Evolutionary conservation across 2,888 invertebrate genomes (phyloP), one percentile per base, ranked within the genome.

Genomic region (Mythimna lalbum): DNA sequence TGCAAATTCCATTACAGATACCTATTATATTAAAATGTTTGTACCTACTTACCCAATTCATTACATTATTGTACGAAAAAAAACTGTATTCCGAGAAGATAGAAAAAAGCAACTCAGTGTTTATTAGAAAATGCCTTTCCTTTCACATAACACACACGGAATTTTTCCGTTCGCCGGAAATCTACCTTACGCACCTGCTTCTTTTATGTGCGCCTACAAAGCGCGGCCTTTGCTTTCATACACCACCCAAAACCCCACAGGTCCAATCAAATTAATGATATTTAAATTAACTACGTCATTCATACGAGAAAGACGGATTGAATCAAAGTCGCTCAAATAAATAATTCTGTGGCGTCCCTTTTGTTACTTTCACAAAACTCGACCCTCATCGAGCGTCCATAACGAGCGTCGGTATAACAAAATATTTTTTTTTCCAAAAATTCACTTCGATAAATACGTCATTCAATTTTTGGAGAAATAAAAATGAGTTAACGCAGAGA

Each of bases 111-210:
- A 77, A 83, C 82, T 83, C 79, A 87, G 86, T 91, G 90, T 91
- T 90, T 92, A 92, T 92, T 90, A 90, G 88, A 89, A 90, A 91
- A 92, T 92, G 86, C 92, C 90, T 91, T 84, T 89, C 86, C 84
- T 88, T 90, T 90, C 86, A 89, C 88, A 87, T 87, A 83, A 86
- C 70, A 85, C 87, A 87, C 81, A 86, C 88, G 89, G 88, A 89
- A 89, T 90, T 92, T 91, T 90, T 86, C 88, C 84, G 85, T 87
- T 65, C 52, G 77, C 76, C 83, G 85, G 85, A 91, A 91, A 90
- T 91, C 88, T 88, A 87, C 88, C 86, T 87, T 86, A 88, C 89
- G 88, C 89, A 90, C 89, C 87, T 90, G 88, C 76, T 87, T 86
- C 90, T 87, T 88, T 90, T 87, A 89, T 88, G 80, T 80, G 63